Evolutionary conservation across 2,113 vertebrate genomes (phyloP), one percentile per base, ranked within the genome.

Genomic region (Climacteris rufus): DNA sequence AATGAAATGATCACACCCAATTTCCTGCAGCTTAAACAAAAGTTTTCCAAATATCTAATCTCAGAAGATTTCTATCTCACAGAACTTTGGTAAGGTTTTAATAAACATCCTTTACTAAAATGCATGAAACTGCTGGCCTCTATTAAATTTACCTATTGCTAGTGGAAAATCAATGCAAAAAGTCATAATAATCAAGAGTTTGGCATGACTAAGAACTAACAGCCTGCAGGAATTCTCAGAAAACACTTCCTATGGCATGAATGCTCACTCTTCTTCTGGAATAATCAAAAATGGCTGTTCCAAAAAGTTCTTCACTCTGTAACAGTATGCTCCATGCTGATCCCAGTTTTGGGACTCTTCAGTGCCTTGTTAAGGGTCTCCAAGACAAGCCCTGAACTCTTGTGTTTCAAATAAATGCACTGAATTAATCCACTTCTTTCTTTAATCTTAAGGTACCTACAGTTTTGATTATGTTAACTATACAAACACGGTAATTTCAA

Each of bases 21-120:
- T 89, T 95, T 94, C 72, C 92, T 87, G 80, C 45, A 83, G 57
- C 30, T 75, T 96, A 86, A 91, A 53, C 69, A 87, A 87, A 19
- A 77, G 56, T 78, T 78, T 94, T 84, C 83, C 83, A 94, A 93
- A 31, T 50, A 63, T 15, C 28, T 94, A 81, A 94, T 87, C 88
- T 78, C 76, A 65, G 37, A 94, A 78, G 79, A 96, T 90, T 89
- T 93, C n/a, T 71, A 49, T 90, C 80, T 70, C 23, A 50, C 6
- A 71, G 69, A 81, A 78, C 69, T 90, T 89, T 79, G 69, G 65
- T 76, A 93, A 88, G 13, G 37, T 59, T 92, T 78, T 77, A 53
- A 94, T 90, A 94, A 95, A 75, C 28, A 69, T 82, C 53, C 65
- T 87, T 65, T 71, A 61, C 37, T 61, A 79, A 90, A 96, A 87